Base-by-base conservation (phyloP, 2,888 invertebrate genomes). In the Xylophagus ater region DNA sequence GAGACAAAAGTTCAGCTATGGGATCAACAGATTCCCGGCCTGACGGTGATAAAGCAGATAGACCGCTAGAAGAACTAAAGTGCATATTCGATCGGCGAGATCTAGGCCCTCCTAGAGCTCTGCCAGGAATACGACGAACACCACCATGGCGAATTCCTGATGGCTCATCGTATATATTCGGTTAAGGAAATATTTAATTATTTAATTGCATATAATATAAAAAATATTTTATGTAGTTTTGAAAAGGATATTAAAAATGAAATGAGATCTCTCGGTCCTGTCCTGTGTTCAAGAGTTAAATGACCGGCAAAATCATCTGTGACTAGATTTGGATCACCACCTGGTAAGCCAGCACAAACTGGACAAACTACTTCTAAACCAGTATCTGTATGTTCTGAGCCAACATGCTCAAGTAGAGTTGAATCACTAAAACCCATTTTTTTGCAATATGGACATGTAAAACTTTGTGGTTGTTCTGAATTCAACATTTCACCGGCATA, bases 281-380 rank as follows among this genome's bases (percentile, higher is more conserved):
- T 79, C 57, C 90, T 80, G 70, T 97, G 97, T 65, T 96, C 94
- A 52, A 93, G 69, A 46, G 88, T 85, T 58, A 97, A 78, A 73
- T 97, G 97, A 55, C 89, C 87, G 50, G 90, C 85, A 70, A 97
- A 90, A 72, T 97, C 96, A 71, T 96, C 94, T 48, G 94, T 94
- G 67, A 94, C 88, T 62, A 92, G 81, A 72, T 96, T 96, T 45
- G 94, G 94, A 66, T 97, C 97, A 38, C 93, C 93, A 48, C 94
- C 93, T 25, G 93, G 92, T 69, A 88, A 76, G 46, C 93, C 87
- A 46, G 96, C 96, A 70, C 97, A 97, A 37, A 97, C 81, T 49
- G 97, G 97, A 68, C 97, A 97, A 41, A 96, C 90, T 78, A 94
- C 93, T 77, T 94, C 93, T 54, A 83, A 75, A 41, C 86, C 81